Evolutionary conservation across 2,113 vertebrate genomes (phyloP), one percentile per base, ranked within the genome.

Genomic region (Eulacestoma nigropectus): DNA sequence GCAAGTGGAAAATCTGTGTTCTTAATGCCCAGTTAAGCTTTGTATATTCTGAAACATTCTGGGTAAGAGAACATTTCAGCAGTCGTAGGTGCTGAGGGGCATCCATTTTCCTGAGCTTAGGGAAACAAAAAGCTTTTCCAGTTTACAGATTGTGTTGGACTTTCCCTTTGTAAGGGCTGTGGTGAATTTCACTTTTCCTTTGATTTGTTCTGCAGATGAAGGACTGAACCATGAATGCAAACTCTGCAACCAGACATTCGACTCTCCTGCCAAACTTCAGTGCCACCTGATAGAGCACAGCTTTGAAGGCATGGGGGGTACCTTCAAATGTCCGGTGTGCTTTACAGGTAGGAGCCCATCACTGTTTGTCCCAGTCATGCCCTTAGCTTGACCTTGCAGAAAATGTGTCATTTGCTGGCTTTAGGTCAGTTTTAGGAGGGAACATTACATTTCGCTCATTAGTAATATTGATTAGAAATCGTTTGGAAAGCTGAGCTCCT

Each of bases 201-300:
- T 80, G 23, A 68, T 98, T 77, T 96, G 87, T 98, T 60, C 69
- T 64, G 2, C 98, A 99, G 99, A 99, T 97, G 99, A 99, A 98
- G 99, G 99, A 94, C 96, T 99, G 97, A 99, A 99, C 97, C 99
- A 99, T 27, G 99, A 99, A 91, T 99, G 99, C 98, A 99, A 99
- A 92, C 99, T 99, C 95, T 99, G 99, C 98, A 99, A 98, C 97
- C 99, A 99, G 98, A 99, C 99, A 2, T 99, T 99, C 23, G 99
- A 99, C 98, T 99, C 99, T 37, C 99, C 99, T 27, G 99, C 99
- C 88, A 99, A 99, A 96, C 99, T 99, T 75, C 99, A 99, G 97
- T 99, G 99, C 96, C 99, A 99, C 97, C 98, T 99, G 98, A 99
- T 99, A 89, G 99, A 99, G 97, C 99, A 99, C 98, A 99, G 99